Evolutionary conservation across 2,797 vertebrate species (phyloP), one percentile per base, ranked within the genome.

Genomic region (Spondyliosoma cantharus): DNA sequence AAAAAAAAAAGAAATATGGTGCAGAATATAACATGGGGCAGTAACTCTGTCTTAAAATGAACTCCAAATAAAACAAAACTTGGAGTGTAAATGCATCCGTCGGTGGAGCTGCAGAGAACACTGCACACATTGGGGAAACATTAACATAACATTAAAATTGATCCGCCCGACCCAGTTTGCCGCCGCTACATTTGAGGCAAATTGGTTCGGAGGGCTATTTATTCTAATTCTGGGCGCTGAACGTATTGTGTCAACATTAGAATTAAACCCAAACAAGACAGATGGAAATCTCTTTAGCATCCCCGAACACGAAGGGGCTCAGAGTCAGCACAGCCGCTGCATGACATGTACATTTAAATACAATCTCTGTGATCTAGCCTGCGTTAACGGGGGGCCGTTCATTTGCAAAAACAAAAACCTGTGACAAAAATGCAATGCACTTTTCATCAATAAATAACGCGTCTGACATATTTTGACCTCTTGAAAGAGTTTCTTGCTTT

Each of bases 231-330:
- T 72, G 52, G 70, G 60, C 14, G 64, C 43, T 52, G 72, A 79
- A 85, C 70, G 58, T 63, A 68, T 27, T 52, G 58, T 68, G 68
- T 83, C 69, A 74, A 66, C 81, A 83, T 82, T 71, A 70, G 65
- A 65, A 86, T 88, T 84, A 82, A 89, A 76, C 76, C 61, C 69
- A 80, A 81, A 89, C 70, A 79, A 83, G 73, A 90, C 73, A 45
- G 73, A 87, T 75, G 65, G 62, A 83, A 83, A 86, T 78, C 69
- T 84, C 24, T 43, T 61, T 70, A 46, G 56, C 54, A 64, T 74
- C 71, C 63, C 76, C 37, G 81, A 76, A 82, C 64, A 48, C 50
- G 78, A 74, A 50, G n/a, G 48, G 48, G 69, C 56, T 80, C 53
- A 76, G 65, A 76, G 58, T 46, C 72, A 76, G 56, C 63, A 49